Base-by-base conservation (phyloP, 2,888 invertebrate species). In the Amiota minor region DNA sequence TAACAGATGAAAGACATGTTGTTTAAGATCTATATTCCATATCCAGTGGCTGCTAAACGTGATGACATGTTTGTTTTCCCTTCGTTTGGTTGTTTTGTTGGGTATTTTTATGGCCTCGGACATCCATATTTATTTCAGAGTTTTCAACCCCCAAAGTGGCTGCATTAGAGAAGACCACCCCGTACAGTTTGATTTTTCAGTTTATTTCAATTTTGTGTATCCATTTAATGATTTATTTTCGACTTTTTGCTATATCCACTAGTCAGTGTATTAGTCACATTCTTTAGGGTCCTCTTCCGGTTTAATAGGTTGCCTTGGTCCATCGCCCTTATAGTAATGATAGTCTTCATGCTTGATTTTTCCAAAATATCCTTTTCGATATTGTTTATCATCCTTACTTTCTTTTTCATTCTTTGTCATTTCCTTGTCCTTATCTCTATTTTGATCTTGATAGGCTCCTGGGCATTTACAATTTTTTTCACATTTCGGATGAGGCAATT, bases 121-220 rank as follows among this genome's bases (percentile, higher is more conserved):
- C n/a, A n/a, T n/a, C 35, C 46, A 49, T 49, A 49, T 59, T 59
- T 18, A 20, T 20, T 49, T 18, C 49, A 65, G 47, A 16, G 49
- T 12, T 49, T 65, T 65, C 65, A 49, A 65, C 65, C 65, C 64
- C 65, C 20, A 46, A 65, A 62, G 20, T 23, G 12, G 49, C 49
- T 50, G 67, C 46, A 45, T 49, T 67, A 0, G 35, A 35, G 35
- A 35, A 35, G 6, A 35, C 0, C 6, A 35, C 35, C 35, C 35
- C 35, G 0, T 35, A 35, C 6, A 35, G 35, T 35, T 35, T 35
- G 6, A 35, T 6, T 35, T 3, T 35, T 6, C 35, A 35, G 35
- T 35, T 35, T 4, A 6, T 35, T 6, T 35, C 35, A 2, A 35
- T 35, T 35, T 35, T 35, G 35, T 35, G 6, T 35, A 8, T 35